Conservation (phyloP, 1,140 invertebrate genomes). For the Eueides isabella region DNA sequence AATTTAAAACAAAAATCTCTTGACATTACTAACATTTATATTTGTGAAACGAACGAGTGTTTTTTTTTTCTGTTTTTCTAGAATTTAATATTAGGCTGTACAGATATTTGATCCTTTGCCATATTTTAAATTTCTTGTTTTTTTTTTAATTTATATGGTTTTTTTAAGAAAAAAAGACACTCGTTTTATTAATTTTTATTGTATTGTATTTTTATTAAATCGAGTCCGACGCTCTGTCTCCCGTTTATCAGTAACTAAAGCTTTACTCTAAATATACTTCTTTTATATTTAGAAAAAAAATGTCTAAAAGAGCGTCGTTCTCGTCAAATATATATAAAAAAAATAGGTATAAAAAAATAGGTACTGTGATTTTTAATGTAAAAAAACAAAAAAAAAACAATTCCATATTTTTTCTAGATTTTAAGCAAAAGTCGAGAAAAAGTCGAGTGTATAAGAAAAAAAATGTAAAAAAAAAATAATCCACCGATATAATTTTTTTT, state of each 20-base stretch:
- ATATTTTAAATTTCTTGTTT: constrained; percentile 7
- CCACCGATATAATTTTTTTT: constrained; percentile 32
- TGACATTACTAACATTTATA: not conserved
- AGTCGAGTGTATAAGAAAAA: constrained; percentile 21
- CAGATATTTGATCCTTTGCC: not conserved
- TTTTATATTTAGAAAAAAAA: constrained; percentile 26
- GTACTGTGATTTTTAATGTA: constrained; percentile 41
- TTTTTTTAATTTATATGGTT: not conserved
- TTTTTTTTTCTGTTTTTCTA: constrained; percentile 11
- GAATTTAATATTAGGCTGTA: constrained; percentile 11
- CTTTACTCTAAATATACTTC: constrained; percentile 37
- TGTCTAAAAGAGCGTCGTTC: constrained; percentile 20
- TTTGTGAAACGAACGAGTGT: not conserved
- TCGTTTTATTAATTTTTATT: constrained; percentile 25
- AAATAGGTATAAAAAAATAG: constrained; percentile 32
- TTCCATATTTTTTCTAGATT: constrained; percentile 39
- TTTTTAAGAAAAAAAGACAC: not conserved
- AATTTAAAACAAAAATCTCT: not conserved
- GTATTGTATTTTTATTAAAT: constrained; percentile 21
- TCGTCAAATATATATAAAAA: not conserved
- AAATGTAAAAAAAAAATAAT: constrained; percentile 32
- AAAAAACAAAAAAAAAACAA: constrained; percentile 37
- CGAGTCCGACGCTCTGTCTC: constrained; percentile 35
- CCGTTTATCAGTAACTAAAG: constrained; percentile 34
- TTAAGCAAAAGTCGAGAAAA: constrained; percentile 29